phyloP scores from a whole-genome alignment of 2,888 invertebrate genomes.

The Drosophila leonis region DNA sequence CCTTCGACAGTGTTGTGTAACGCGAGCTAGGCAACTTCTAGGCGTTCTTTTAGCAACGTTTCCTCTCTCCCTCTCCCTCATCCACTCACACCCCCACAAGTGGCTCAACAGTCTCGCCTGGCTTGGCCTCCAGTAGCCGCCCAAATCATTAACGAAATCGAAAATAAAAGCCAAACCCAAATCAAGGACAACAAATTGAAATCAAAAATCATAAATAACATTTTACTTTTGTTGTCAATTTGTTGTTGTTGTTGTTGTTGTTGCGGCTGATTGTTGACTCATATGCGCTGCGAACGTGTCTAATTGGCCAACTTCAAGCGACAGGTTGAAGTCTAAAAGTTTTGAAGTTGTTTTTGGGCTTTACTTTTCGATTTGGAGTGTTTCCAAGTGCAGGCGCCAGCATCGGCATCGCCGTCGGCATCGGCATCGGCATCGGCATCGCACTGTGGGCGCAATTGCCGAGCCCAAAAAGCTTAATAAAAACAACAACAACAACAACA shows the following conservation, averaged over 20 bases:
- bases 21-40: background rate
- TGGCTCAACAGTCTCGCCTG: constrained; percentile 13
- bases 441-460: constrained; percentile 58
- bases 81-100: background rate
- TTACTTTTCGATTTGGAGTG: constrained; percentile 34
- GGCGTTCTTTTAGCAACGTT: background rate
- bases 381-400: constrained; percentile 57
- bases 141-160: constrained; percentile 43
- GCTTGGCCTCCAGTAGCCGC: constrained; percentile 45
- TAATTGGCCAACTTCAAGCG: constrained; percentile 70
- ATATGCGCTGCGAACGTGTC: constrained; percentile 66
- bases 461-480: constrained; percentile 39
- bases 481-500: constrained; percentile 17
- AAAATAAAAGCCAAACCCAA: constrained; percentile 52
- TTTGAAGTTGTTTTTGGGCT: constrained; percentile 36
- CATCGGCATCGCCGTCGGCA: constrained; percentile 6
- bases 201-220: constrained; percentile 77
- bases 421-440: constrained; percentile 16
- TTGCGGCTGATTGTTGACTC: constrained; percentile 58
- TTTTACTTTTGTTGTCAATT: constrained; percentile 63
- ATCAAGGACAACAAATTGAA: constrained; percentile 73
- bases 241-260: constrained; percentile 30
- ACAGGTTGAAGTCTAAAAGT: constrained; percentile 66
- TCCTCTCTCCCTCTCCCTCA: background rate
- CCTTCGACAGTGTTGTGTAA: background rate